These are phyloP conservation scores for Corynorhinus townsendii DNA, from an alignment of 2,113 vertebrate genomes.

Conservation along the genomic window DNA sequence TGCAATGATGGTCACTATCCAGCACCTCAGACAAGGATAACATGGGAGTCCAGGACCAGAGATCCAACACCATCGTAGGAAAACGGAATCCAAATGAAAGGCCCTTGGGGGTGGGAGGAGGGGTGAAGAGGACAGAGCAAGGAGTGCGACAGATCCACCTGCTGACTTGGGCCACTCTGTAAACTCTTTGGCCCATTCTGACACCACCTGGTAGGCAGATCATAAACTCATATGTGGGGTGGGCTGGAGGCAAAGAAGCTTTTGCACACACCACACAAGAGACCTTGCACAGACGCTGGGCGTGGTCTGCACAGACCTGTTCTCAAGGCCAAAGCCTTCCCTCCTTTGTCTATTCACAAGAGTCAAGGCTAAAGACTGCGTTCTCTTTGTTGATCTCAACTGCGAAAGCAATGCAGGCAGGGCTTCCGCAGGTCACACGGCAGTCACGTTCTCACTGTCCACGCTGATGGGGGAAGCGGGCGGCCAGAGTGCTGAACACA, in stretches of 20 bases:
- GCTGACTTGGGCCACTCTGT: neutral
- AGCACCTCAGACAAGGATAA: neutral
- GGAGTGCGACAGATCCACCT: neutral
- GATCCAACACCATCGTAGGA: neutral
- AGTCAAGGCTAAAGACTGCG: neutral
- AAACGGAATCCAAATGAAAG: neutral
- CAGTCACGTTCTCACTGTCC: too few relatives aligned
- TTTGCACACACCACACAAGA: neutral
- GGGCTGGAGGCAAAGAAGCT: neutral
- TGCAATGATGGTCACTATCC: fast-evolving
- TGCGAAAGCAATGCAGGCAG: neutral
- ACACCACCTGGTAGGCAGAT: neutral
- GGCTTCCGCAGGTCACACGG: neutral
- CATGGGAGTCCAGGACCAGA: neutral
- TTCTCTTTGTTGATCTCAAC: neutral
- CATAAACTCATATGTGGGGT: neutral
- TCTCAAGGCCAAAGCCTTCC: neutral
- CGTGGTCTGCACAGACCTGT: constrained; percentile 43
- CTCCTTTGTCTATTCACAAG: constrained; percentile 39
- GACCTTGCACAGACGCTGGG: neutral
- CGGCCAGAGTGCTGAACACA: neutral
- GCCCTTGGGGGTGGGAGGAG: neutral
- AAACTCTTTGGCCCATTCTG: neutral
- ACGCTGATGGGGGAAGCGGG: neutral
- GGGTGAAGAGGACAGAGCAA: neutral